A percentile compares a stretch with the other conserved stretches of the same genome.
Conservation (phyloP, 1,140 invertebrate genomes). For the Conopomorpha cramerella region DNA sequence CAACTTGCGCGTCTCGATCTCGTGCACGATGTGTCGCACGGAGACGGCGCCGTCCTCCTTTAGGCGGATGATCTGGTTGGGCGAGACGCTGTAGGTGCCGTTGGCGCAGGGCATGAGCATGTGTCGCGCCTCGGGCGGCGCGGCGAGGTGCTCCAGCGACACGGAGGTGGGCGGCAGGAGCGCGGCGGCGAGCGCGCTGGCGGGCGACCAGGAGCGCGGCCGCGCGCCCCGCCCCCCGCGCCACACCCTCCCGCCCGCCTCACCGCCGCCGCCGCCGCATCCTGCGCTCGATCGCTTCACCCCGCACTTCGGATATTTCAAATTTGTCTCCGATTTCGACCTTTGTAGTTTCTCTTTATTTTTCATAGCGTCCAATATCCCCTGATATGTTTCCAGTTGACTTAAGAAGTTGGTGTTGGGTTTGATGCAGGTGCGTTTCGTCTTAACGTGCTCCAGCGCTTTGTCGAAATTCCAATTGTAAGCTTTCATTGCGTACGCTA, state of each 20-base stretch:
- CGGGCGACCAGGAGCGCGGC: constrained; percentile 84
- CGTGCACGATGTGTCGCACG: constrained; percentile 68
- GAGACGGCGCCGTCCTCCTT: constrained; percentile 60
- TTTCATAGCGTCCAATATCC: constrained; percentile 94
- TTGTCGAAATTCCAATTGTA: constrained; percentile 91
- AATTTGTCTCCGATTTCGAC: constrained; percentile 91
- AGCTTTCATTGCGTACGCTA: constrained; percentile 97
- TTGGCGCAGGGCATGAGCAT: constrained; percentile 82
- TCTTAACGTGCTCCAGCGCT: constrained; percentile 88
- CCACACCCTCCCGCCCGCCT: constrained; percentile 61
- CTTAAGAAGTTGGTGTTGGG: constrained; percentile 93
- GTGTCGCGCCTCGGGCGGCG: constrained; percentile 71
- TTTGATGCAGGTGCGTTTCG: constrained; percentile 90
- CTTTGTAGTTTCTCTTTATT: constrained; percentile 90
- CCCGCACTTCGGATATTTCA: constrained; percentile 77
- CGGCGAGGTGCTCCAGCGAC: constrained; percentile 66
- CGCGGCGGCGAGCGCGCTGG: constrained; percentile 65
- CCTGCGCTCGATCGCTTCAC: constrained; percentile 50
- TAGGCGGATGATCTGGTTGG: constrained; percentile 84
- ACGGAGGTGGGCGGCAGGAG: constrained; percentile 63
- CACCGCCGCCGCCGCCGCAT: constrained; percentile 58
- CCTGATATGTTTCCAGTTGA: constrained; percentile 95
- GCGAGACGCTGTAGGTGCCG: constrained; percentile 86
- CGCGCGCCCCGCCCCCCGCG: constrained; percentile 57
- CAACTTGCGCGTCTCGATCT: constrained; percentile 60